Evolutionary conservation across 2,113 vertebrate species (phyloP).

Genomic region (Amblyornis subalaris): DNA sequence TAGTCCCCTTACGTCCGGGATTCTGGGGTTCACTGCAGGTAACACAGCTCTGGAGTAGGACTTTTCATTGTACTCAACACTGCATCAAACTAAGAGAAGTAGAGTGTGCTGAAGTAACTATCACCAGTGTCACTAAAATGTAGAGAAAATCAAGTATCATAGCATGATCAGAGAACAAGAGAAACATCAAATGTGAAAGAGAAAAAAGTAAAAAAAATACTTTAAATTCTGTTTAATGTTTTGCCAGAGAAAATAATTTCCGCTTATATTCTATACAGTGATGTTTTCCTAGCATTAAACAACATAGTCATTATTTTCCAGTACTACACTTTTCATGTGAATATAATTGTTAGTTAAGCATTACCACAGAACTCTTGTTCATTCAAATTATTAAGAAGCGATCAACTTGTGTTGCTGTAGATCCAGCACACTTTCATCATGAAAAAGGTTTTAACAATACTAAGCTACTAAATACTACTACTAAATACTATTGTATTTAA

Average conservation of each 20-base stretch:
- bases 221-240: neutral
- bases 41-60: neutral
- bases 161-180: neutral
- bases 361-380: neutral
- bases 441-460: neutral
- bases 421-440: neutral
- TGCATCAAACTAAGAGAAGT: neutral
- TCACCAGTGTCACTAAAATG: neutral
- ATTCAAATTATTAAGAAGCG: neutral
- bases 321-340: neutral
- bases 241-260: neutral
- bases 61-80: neutral
- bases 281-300: neutral
- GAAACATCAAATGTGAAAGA: neutral
- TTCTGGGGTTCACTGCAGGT: neutral
- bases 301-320: neutral
- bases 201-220: rapidly evolving
- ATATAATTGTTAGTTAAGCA: neutral
- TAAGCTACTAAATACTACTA: neutral
- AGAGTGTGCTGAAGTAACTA: neutral
- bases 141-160: neutral
- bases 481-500: no score
- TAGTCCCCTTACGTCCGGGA: rapidly evolving
- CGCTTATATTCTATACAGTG: neutral
- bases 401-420: neutral